These are phyloP conservation scores for Limnephilus auricula DNA, from an alignment of 2,888 invertebrate species.

Conservation along the genomic window DNA sequence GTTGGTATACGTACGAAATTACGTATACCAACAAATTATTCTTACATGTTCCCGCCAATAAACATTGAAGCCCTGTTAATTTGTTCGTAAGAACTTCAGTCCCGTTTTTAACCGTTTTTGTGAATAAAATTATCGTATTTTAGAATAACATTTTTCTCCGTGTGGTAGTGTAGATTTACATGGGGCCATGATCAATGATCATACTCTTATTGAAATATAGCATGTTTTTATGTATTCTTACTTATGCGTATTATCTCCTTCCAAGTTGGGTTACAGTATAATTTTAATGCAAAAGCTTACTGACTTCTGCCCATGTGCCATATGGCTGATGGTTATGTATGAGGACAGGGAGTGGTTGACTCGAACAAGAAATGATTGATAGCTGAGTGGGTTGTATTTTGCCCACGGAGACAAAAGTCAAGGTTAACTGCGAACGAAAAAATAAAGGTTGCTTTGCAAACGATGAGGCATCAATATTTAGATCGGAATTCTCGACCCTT, in stretches of 20 bases:
- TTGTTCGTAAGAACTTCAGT: too few species aligned
- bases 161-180: neutral
- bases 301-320: neutral
- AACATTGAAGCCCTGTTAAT: too few species aligned
- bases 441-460: neutral
- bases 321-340: neutral
- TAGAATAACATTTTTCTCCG: too few species aligned
- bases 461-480: neutral
- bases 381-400: neutral
- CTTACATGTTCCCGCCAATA: too few species aligned
- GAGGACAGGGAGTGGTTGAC: neutral
- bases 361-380: neutral
- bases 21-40: too few species aligned
- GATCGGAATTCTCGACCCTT: neutral
- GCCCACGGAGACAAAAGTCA: slow-evolving; percentile 10
- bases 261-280: neutral
- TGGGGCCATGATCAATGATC: neutral
- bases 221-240: too few species aligned
- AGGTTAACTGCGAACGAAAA: neutral
- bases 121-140: too few species aligned
- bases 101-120: too few species aligned
- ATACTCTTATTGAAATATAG: neutral
- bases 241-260: neutral
- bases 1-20: too few species aligned
- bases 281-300: neutral